These are phyloP conservation scores for Euproctis similis DNA, from an alignment of 2,888 invertebrate species.

Conservation along the genomic window DNA sequence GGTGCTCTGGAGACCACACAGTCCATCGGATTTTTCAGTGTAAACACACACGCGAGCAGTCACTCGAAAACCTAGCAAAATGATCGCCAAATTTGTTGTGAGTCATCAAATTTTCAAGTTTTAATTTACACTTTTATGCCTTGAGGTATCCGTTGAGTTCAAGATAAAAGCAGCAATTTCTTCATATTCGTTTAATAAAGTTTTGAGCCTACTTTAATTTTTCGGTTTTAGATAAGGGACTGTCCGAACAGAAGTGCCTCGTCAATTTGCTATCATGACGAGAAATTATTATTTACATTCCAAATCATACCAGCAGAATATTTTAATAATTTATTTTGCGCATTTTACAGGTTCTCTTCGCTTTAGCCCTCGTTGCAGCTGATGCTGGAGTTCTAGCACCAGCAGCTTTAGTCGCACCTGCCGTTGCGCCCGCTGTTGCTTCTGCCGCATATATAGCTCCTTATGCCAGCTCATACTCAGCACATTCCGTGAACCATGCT, in stretches of 20 bases:
- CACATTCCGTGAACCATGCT: constrained; percentile 84
- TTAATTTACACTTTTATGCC: no score
- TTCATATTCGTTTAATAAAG: no score
- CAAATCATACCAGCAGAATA: no score
- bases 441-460: constrained; percentile 82
- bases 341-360: constrained; percentile 55
- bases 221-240: no score
- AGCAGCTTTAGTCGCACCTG: constrained; percentile 74
- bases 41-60: constrained; percentile 60
- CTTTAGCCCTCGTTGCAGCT: constrained; percentile 47
- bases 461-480: constrained; percentile 84
- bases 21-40: constrained; percentile 47
- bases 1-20: constrained; percentile 56
- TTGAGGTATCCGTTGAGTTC: no score
- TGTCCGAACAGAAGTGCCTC: no score
- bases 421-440: constrained; percentile 76
- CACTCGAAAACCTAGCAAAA: constrained; percentile 59
- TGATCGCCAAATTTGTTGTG: constrained; percentile 73
- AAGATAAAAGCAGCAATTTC: no score
- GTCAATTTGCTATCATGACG: no score
- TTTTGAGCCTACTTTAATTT: no score
- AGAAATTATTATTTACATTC: no score
- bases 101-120: no score
- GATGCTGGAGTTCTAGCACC: constrained; percentile 54
- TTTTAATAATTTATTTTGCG: no score